phyloP scores from a whole-genome alignment of 2,113 vertebrate genomes.

The Pygoscelis antarcticus region DNA sequence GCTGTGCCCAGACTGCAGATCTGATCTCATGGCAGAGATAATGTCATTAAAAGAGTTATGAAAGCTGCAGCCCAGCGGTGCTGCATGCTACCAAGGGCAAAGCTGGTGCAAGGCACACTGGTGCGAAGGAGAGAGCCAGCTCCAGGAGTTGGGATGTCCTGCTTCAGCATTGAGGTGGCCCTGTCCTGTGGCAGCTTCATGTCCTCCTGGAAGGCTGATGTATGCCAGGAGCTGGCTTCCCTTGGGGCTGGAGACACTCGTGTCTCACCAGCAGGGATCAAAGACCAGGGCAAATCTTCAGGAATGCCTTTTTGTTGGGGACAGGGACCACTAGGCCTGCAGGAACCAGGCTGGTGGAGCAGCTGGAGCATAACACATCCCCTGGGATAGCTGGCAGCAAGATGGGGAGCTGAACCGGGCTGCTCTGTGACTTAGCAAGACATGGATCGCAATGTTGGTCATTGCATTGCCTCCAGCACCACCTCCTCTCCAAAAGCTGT shows the following conservation, averaged over 20 bases:
- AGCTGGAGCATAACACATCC: neutral
- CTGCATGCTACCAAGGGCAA: neutral
- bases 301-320: neutral
- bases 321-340: neutral
- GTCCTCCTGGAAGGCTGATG: neutral
- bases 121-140: fast-evolving
- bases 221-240: neutral
- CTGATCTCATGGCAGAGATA: neutral
- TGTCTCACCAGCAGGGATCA: neutral
- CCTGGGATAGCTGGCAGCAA: neutral
- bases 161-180: neutral
- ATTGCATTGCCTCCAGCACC: neutral
- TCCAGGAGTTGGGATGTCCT: neutral
- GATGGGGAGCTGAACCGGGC: neutral
- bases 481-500: neutral
- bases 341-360: neutral
- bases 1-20: neutral
- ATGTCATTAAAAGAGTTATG: neutral
- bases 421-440: neutral
- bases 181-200: neutral
- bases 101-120: neutral
- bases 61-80: neutral
- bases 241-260: neutral
- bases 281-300: neutral
- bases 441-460: neutral